phyloP scores from a whole-genome alignment of 1,140 invertebrate species.

The Drosophila sucinea region DNA sequence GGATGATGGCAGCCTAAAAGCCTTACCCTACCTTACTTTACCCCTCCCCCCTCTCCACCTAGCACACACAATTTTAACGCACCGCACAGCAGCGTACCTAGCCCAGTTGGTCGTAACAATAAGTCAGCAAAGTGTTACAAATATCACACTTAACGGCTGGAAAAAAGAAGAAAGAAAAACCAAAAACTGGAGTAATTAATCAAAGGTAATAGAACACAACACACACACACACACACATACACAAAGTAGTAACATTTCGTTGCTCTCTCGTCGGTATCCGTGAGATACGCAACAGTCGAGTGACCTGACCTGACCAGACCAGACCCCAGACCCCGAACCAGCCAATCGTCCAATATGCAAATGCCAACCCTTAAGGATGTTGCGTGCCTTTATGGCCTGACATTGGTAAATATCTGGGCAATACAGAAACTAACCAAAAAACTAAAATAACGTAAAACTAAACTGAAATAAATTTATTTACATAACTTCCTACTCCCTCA shows the following conservation, averaged over 20 bases:
- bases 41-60: neutral
- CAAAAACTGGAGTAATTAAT: slow-evolving; percentile 20
- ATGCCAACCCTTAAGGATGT: slow-evolving; percentile 24
- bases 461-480: slow-evolving; percentile 66
- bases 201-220: slow-evolving; percentile 17
- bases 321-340: slow-evolving; percentile 17
- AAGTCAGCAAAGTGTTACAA: slow-evolving; percentile 79
- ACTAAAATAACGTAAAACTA: slow-evolving; percentile 38
- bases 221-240: slow-evolving; percentile 31
- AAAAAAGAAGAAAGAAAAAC: slow-evolving; percentile 26
- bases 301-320: slow-evolving; percentile 3
- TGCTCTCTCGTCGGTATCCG: slow-evolving; percentile 47
- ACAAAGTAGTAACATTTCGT: slow-evolving; percentile 18
- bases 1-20: slow-evolving; percentile 39
- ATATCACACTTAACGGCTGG: slow-evolving; percentile 72
- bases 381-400: slow-evolving; percentile 46
- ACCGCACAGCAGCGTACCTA: neutral
- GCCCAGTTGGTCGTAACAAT: slow-evolving; percentile 50
- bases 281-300: slow-evolving; percentile 69
- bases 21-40: slow-evolving; percentile 16
- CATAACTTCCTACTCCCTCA: slow-evolving; percentile 30
- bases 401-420: slow-evolving; percentile 28
- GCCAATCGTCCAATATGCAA: slow-evolving; percentile 16
- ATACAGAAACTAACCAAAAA: slow-evolving; percentile 43
- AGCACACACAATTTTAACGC: neutral